Evolutionary conservation across 1,140 invertebrate genomes (phyloP).

Genomic region (Macrosteles quadrilineatus): DNA sequence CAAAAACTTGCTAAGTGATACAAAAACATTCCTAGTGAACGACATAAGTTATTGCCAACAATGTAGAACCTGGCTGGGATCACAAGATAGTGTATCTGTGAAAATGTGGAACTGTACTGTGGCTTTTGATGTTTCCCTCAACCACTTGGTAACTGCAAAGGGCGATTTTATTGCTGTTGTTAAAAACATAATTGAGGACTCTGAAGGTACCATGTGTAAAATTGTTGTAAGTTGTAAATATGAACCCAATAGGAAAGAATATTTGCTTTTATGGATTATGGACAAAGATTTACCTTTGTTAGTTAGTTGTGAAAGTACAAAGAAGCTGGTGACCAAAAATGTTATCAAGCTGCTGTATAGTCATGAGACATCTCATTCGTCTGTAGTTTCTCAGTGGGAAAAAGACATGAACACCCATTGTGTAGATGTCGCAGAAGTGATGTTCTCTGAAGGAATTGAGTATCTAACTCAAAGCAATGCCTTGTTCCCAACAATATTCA

Average conservation of each 20-base stretch:
- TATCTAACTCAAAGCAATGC: background rate
- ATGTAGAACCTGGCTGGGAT: conserved; percentile 23
- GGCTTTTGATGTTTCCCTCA: background rate
- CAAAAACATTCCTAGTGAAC: background rate
- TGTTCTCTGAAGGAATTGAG: conserved; percentile 21
- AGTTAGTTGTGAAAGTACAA: background rate
- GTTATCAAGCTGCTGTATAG: conserved; percentile 23
- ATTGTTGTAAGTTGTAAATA: conserved; percentile 18
- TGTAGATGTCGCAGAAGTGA: conserved; percentile 20
- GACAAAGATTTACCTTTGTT: conserved; percentile 27
- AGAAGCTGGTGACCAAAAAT: background rate
- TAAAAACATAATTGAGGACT: conserved; percentile 5
- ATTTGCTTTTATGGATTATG: conserved; percentile 29
- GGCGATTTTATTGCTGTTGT: conserved; percentile 25
- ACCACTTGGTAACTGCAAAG: background rate
- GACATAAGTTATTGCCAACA: conserved; percentile 9
- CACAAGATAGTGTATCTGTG: conserved; percentile 4
- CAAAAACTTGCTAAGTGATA: background rate
- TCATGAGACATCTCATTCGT: background rate
- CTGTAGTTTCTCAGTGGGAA: conserved; percentile 17
- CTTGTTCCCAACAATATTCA: conserved; percentile 14
- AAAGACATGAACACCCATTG: conserved; percentile 12
- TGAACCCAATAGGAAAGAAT: background rate
- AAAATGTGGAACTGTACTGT: conserved; percentile 29
- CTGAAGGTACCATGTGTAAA: conserved; percentile 18